Evolutionary conservation across 2,113 vertebrate species (phyloP).

Genomic region (Melanocharis versteri): DNA sequence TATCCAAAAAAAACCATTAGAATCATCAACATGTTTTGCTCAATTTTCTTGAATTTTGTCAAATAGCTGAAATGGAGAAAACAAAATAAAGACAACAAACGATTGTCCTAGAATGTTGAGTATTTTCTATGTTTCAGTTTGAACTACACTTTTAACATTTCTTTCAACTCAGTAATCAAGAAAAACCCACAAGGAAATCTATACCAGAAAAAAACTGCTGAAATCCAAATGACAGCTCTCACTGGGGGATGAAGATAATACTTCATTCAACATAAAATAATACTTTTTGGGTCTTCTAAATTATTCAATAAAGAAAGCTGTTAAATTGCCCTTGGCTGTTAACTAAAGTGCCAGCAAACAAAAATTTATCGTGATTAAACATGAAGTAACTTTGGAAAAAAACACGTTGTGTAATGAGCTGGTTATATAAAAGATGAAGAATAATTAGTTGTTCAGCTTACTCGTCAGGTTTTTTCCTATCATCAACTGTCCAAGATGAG

Average conservation of each 20-base stretch:
- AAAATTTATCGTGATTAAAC: neutral
- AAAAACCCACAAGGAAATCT: neutral
- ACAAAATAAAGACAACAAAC: neutral
- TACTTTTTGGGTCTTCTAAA: neutral
- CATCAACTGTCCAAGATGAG: neutral
- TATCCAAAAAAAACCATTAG: neutral
- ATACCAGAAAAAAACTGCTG: neutral
- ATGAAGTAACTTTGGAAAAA: neutral
- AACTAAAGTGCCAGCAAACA: neutral
- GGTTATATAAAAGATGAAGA: neutral
- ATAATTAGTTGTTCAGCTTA: neutral
- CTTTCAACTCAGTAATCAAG: neutral
- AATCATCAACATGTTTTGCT: neutral
- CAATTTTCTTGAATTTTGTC: neutral
- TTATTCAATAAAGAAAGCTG: neutral
- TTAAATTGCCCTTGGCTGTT: neutral
- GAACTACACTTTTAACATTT: neutral
- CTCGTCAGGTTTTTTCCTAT: neutral
- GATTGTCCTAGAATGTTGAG: neutral
- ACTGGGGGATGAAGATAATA: neutral
- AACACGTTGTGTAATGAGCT: fast-evolving
- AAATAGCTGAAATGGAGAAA: neutral
- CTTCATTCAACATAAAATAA: neutral
- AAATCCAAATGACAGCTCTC: neutral
- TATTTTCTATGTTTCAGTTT: neutral